A percentile compares a stretch with the other conserved stretches of the same genome.
These are phyloP conservation scores for Cariama cristata DNA, from an alignment of 2,113 vertebrate species.

Conservation along the genomic window DNA sequence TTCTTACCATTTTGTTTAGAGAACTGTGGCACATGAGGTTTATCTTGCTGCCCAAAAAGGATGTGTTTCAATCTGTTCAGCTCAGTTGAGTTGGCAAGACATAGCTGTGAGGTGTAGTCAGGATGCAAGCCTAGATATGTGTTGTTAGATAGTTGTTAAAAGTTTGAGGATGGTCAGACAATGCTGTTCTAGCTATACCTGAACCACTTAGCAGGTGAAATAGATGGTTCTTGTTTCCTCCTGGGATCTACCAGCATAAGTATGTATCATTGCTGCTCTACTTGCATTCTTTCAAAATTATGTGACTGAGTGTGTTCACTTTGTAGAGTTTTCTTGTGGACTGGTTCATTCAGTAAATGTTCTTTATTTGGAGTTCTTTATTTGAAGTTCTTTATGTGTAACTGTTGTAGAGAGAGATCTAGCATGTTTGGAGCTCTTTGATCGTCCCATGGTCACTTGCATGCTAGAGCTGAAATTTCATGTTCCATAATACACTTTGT, in stretches of 20 bases:
- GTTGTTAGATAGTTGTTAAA: neutral
- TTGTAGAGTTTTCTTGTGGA: neutral
- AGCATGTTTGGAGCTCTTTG: neutral
- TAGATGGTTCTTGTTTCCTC: neutral
- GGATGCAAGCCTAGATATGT: neutral
- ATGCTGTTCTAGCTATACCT: neutral
- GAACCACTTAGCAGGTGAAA: neutral
- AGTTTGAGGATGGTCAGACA: neutral
- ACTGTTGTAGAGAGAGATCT: no score
- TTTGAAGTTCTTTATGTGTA: neutral
- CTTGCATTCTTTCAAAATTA: neutral
- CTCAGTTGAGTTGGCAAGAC: neutral
- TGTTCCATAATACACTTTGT: accelerated
- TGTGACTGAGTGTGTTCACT: neutral
- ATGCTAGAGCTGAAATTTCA: neutral
- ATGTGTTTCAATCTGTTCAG: neutral
- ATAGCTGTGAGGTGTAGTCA: neutral
- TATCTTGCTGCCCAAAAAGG: neutral
- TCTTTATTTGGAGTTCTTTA: neutral
- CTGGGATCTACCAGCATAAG: neutral
- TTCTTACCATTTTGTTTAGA: neutral
- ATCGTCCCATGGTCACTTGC: neutral
- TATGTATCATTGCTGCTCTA: neutral
- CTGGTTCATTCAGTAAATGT: neutral
- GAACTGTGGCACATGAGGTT: neutral